phyloP scores from a whole-genome alignment of 2,113 vertebrate genomes.

The Pyxicephalus adspersus region DNA sequence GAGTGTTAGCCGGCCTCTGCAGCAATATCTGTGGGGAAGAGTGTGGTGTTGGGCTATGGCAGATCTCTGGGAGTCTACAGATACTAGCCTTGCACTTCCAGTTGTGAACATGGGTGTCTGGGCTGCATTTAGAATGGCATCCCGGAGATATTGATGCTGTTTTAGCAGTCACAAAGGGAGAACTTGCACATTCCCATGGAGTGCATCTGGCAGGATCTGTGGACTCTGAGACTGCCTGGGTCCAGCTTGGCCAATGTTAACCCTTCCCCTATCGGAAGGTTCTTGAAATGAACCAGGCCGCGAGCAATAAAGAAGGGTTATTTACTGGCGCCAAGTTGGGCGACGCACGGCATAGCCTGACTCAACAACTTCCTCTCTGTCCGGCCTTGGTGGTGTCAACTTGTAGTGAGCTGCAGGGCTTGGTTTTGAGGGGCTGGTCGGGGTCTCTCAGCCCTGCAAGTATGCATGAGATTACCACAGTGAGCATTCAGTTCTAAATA shows the following conservation, averaged over 20 bases:
- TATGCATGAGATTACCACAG: slow-evolving; percentile 85
- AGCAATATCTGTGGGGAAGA: slow-evolving; percentile 52
- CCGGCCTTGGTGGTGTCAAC: slow-evolving; percentile 92
- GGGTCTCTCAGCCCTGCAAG: slow-evolving; percentile 82
- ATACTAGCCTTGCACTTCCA: slow-evolving; percentile 17
- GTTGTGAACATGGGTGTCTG: not conserved
- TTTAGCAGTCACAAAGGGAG: not conserved
- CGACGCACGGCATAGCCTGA: slow-evolving; percentile 85
- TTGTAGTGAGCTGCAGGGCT: slow-evolving; percentile 93
- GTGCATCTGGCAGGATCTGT: slow-evolving; percentile 47
- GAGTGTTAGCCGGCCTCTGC: slow-evolving; percentile 49
- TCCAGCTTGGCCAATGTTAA: slow-evolving; percentile 1
- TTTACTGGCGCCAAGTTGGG: slow-evolving; percentile 57
- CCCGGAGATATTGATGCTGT: not conserved
- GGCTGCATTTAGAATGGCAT: not conserved
- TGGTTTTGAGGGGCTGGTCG: slow-evolving; percentile 68
- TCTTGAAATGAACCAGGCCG: not conserved
- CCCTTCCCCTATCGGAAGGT: slow-evolving; percentile 6
- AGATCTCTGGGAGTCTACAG: slow-evolving; percentile 43
- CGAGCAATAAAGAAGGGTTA: not conserved
- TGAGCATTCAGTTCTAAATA: slow-evolving; percentile 80
- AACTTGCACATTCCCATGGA: not conserved
- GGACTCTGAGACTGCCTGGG: slow-evolving; percentile 29
- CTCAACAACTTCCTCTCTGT: slow-evolving; percentile 83
- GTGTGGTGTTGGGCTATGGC: slow-evolving; percentile 37